These are phyloP conservation scores for Halisarca cf. caerulea DNA, from an alignment of 37 sponge, comb jelly and placozoan genomes.

Conservation along the genomic window DNA sequence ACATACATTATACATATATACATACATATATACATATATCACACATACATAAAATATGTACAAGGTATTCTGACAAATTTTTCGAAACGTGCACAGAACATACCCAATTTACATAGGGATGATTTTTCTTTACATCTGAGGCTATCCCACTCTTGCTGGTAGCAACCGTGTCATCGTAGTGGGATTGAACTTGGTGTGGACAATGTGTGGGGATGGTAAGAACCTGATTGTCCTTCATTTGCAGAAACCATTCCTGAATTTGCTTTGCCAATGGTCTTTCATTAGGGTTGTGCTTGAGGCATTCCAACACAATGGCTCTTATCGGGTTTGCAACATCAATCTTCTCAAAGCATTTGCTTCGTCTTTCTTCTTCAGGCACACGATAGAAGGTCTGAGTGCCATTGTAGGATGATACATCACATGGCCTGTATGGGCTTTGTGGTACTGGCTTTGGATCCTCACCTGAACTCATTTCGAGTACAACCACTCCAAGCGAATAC, in stretches of 20 bases:
- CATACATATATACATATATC: too few species aligned
- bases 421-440: neutral
- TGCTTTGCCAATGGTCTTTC: neutral
- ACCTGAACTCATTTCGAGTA: constrained; percentile 6
- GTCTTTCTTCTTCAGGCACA: constrained; percentile 15
- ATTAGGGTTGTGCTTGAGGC: neutral
- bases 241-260: neutral
- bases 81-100: too few species aligned
- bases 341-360: neutral
- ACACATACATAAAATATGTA: too few species aligned
- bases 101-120: too few species aligned
- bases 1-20: too few species aligned
- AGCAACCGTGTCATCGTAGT: too few species aligned
- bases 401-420: neutral
- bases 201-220: too few species aligned
- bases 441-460: neutral
- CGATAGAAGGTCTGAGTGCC: neutral
- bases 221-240: too few species aligned
- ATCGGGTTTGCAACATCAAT: neutral
- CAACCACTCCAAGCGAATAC: constrained; percentile 5
- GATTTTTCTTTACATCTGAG: too few species aligned
- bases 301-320: neutral
- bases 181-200: too few species aligned
- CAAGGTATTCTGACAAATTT: too few species aligned
- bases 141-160: too few species aligned